Evolutionary conservation across 2,797 vertebrate genomes (phyloP), one percentile per base, ranked within the genome.

Genomic region (Coreius guichenoti): DNA sequence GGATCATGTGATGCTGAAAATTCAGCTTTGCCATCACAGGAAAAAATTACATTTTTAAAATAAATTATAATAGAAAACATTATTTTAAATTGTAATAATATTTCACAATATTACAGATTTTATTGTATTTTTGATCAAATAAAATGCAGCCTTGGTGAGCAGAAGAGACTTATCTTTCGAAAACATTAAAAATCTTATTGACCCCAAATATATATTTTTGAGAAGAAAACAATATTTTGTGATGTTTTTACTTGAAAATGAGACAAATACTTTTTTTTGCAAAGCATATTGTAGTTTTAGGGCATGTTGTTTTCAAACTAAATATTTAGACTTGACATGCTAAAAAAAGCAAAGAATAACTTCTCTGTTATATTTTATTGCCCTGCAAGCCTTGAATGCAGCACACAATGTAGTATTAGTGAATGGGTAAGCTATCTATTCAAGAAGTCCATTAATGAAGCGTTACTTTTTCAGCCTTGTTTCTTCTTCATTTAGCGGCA

Each of bases 401-500:
- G 36, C 36, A 39, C 36, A 39, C 36, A 39, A 39, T 39, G 36
- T 8, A 39, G 51, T n/a, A 23, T 58, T 16, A 39, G 31, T 23
- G 26, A 39, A 43, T 29, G 5, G 16, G 26, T 9, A 19, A 31
- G 47, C 31, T 12, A 39, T 61, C 12, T 39, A 14, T 26, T 65
- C 17, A 63, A 61, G 19, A 31, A 67, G 23, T 39, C 33, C 16
- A 33, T 23, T 69, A 19, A 56, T 31, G 4, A 45, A 36, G 26
- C n/a, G 33, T 58, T 63, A 12, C 13, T 51, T 49, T 84, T 81
- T 86, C 31, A 72, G n/a, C 56, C 63, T 51, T 87, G 54, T 78
- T 56, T 83, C 63, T 65, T 56, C 78, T 74, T 81, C 45, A 45
- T 74, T 16, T 95, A 99, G 98, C 92, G 80, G 43, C 92, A 98